Evolutionary conservation across 1,140 invertebrate species (phyloP).

Genomic region (Halesus radiatus): DNA sequence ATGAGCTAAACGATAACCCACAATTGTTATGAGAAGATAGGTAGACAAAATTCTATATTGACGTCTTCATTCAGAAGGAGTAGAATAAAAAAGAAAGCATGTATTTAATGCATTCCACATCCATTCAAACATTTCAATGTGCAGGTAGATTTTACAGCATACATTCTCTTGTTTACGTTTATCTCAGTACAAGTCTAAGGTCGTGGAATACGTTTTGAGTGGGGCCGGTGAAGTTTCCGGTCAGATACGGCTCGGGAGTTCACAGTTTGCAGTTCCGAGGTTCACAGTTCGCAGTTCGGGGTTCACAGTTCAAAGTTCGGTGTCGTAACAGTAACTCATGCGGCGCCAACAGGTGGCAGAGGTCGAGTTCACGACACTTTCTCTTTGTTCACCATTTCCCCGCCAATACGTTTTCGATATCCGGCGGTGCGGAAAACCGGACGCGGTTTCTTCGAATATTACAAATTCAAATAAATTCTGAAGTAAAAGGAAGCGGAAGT

Average conservation of each 20-base stretch:
- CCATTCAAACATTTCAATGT: too few species aligned
- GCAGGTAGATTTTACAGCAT: too few species aligned
- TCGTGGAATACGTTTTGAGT: neutral
- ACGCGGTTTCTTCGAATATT: neutral
- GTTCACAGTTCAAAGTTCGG: neutral
- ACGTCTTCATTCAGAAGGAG: too few species aligned
- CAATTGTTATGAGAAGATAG: too few species aligned
- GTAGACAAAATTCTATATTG: too few species aligned
- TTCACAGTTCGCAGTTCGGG: neutral
- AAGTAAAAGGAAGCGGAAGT: neutral
- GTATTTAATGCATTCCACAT: too few species aligned
- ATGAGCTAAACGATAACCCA: too few species aligned
- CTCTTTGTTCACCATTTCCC: slow-evolving; percentile 45
- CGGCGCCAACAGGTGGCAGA: slow-evolving; percentile 48
- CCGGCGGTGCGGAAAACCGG: slow-evolving; percentile 19
- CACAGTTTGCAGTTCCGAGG: neutral
- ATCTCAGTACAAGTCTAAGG: too few species aligned
- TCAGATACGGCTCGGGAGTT: neutral
- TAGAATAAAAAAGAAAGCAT: too few species aligned
- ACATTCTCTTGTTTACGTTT: too few species aligned
- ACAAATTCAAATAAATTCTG: neutral
- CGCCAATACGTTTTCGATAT: slow-evolving; percentile 45
- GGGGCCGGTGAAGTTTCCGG: neutral
- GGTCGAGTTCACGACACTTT: slow-evolving; percentile 42
- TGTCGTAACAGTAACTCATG: neutral